These are phyloP conservation scores for Ceyx erithaca DNA, from an alignment of 2,797 vertebrate species.

Conservation along the genomic window DNA sequence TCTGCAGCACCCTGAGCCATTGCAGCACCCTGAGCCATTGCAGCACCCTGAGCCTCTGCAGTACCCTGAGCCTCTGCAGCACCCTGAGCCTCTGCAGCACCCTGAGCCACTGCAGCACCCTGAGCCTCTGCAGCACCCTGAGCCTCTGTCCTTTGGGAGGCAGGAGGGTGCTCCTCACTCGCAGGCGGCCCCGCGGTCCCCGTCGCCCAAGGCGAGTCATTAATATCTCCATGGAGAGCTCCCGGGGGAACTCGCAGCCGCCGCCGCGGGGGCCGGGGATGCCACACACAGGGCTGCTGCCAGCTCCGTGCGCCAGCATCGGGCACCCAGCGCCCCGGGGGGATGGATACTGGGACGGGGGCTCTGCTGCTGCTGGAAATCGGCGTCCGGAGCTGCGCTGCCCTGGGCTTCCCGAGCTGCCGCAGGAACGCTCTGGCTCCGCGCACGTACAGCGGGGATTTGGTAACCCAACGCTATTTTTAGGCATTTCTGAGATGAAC, in stretches of 20 bases:
- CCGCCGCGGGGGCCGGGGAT: not conserved
- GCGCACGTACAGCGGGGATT: accelerated
- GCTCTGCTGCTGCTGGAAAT: accelerated
- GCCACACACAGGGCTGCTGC: not conserved
- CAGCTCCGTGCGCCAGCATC: accelerated
- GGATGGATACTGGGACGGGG: accelerated
- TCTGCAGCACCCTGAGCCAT: no score
- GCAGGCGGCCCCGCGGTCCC: not conserved
- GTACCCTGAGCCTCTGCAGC: not conserved
- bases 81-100: not conserved
- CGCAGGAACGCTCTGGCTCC: accelerated
- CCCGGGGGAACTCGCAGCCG: accelerated
- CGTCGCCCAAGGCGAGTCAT: accelerated
- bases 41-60: no score
- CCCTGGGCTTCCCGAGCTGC: accelerated
- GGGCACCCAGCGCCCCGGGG: not conserved
- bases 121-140: accelerated
- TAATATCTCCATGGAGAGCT: not conserved
- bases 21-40: no score
- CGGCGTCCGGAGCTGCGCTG: not conserved
- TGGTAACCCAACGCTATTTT: accelerated
- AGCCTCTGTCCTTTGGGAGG: not conserved
- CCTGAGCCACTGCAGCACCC: accelerated
- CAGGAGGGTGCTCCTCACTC: accelerated
- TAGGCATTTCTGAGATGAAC: not conserved